Percentiles rank a stretch among this genome's conserved stretches.
Evolutionary conservation across 2,113 vertebrate genomes (phyloP).

Genomic region (Dryoscopus gambensis): DNA sequence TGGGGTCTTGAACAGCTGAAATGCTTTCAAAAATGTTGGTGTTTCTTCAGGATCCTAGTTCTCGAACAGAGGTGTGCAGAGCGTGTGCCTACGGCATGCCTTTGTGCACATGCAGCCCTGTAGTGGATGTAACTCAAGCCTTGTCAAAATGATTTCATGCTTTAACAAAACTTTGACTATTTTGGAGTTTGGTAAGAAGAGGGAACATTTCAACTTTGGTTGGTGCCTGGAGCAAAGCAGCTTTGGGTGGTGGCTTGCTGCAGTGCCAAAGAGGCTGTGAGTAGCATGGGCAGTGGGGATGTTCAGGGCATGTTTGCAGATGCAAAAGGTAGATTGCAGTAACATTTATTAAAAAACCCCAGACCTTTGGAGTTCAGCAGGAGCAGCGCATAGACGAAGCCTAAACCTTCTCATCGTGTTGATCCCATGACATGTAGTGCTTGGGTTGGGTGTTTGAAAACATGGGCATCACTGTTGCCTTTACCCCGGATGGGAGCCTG

Average conservation of each 20-base stretch:
- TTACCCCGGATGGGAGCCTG: rapidly evolving
- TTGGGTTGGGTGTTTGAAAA: not conserved
- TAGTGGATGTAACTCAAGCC: not conserved
- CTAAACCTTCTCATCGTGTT: not conserved
- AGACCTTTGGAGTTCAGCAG: not conserved
- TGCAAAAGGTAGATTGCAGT: not conserved
- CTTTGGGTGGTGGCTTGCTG: not conserved
- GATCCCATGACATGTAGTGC: rapidly evolving
- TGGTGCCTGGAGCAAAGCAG: not conserved
- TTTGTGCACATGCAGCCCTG: not conserved
- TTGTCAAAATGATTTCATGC: not conserved
- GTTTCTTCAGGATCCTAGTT: not conserved
- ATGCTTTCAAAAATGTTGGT: not conserved
- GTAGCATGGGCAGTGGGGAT: not conserved
- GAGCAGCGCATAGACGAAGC: not conserved
- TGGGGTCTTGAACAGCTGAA: not conserved
- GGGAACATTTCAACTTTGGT: not conserved
- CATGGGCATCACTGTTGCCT: rapidly evolving
- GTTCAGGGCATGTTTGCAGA: not conserved
- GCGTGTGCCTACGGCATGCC: rapidly evolving
- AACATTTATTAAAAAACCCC: not conserved
- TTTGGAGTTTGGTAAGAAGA: not conserved
- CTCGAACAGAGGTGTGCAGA: not conserved
- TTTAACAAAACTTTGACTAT: not conserved
- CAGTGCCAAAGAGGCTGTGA: rapidly evolving